These are phyloP conservation scores for Parelbella ahira DNA, from an alignment of 2,888 invertebrate genomes.

Conservation along the genomic window DNA sequence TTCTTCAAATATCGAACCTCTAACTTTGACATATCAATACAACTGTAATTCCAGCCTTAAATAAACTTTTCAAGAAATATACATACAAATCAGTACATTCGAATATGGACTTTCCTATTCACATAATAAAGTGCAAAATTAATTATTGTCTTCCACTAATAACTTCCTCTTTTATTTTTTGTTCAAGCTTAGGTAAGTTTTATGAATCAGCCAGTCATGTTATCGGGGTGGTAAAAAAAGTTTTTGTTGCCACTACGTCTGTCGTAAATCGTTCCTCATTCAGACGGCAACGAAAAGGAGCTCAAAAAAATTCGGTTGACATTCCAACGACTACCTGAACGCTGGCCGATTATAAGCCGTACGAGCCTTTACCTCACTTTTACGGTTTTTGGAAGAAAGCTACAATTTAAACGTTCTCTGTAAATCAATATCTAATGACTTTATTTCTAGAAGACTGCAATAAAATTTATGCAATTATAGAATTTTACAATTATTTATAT, in stretches of 20 bases:
- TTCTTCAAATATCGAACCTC: slow-evolving; percentile 18
- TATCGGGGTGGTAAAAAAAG: slow-evolving; percentile 40
- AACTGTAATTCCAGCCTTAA: slow-evolving; percentile 31
- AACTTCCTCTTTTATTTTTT: slow-evolving; percentile 19
- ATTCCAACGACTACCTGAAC: slow-evolving; percentile 51
- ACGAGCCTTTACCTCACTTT: slow-evolving; percentile 32
- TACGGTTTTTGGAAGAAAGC: slow-evolving; percentile 27
- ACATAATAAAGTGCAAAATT: slow-evolving; percentile 7
- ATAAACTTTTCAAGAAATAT: slow-evolving; percentile 29
- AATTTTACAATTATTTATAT: too few relatives aligned
- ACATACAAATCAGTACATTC: neutral
- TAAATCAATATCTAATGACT: neutral
- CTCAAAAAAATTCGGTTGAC: slow-evolving; percentile 54
- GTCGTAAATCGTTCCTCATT: slow-evolving; percentile 71
- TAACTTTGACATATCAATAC: slow-evolving; percentile 35
- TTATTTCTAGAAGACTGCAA: too few relatives aligned
- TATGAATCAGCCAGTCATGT: slow-evolving; percentile 63
- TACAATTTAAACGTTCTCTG: neutral
- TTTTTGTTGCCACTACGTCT: slow-evolving; percentile 72
- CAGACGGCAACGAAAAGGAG: slow-evolving; percentile 42
- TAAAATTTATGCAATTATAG: too few relatives aligned
- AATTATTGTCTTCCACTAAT: slow-evolving; percentile 1
- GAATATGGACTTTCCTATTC: slow-evolving; percentile 8
- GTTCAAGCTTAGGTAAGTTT: slow-evolving; percentile 34
- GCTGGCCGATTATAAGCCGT: slow-evolving; percentile 28